Evolutionary conservation across 2,113 vertebrate species (phyloP), one percentile per base, ranked within the genome.

Genomic region (Periophthalmodon schlosseri): DNA sequence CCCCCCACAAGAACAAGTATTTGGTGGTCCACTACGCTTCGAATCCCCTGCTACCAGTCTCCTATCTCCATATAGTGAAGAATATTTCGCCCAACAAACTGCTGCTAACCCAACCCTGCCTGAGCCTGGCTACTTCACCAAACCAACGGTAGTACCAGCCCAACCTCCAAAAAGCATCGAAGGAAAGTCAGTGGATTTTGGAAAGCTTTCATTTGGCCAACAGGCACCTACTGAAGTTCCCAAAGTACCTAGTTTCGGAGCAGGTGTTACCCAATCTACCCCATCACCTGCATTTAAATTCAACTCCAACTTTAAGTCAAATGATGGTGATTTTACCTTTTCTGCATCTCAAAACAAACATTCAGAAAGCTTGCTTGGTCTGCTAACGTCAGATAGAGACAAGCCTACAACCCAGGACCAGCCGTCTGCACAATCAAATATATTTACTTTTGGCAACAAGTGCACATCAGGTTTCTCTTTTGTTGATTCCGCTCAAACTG

Each of bases 281-380:
- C 94, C 96, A 2, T 80, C 94, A 9, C 66, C 94, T 82, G 90
- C 95, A 66, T 99, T 99, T 87, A 99, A 99, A 85, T 99, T 99
- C 92, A 98, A 97, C 83, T 96, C 96, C 16, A 99, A 99, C 86
- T 98, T 98, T 85, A 98, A 99, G 86, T 98, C 96, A 28, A 97
- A 98, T 52, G 96, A 98, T 86, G 96, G 97, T 10, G 98, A 99
- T 84, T 99, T 99, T 18, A 97, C 95, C 10, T 99, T 98, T 90
- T 94, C 96, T 49, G 91, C 95, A 36, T 92, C 94, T 47, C 95
- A 97, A 65, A 79, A 83, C 65, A 96, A 94, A 49, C 94, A 93
- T 50, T 96, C 84, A 6, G 96, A 99, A 84, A 96, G 95, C 68
- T 95, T 99, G 11, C 91, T 99, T 76, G 95, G 93, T 57, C 95